Percentiles rank a stretch among this genome's conserved stretches.
Evolutionary conservation across 2,888 invertebrate genomes (phyloP).

Genomic region (Xylocampa areola): DNA sequence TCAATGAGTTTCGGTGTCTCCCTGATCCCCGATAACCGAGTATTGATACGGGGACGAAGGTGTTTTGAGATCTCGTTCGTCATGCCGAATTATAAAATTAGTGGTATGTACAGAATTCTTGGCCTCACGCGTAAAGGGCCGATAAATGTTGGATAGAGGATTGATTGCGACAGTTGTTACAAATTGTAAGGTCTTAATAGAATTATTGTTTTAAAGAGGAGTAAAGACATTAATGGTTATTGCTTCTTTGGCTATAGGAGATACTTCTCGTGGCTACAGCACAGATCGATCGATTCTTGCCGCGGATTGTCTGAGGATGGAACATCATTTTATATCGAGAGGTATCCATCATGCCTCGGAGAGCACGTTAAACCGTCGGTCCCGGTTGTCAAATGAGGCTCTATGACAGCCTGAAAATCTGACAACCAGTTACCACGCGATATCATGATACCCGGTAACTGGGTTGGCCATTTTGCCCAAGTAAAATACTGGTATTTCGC

Average conservation of each 20-base stretch:
- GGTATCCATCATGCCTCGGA: too few species aligned
- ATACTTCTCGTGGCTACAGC: too few species aligned
- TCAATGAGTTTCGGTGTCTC: slow-evolving; percentile 73
- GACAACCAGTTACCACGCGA: too few species aligned
- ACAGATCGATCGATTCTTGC: too few species aligned
- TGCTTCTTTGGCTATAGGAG: slow-evolving; percentile 24
- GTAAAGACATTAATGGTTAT: slow-evolving; percentile 21
- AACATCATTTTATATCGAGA: too few species aligned
- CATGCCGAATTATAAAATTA: slow-evolving; percentile 70
- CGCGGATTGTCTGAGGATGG: too few species aligned
- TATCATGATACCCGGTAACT: too few species aligned
- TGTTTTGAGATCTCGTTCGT: slow-evolving; percentile 74
- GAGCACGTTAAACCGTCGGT: too few species aligned
- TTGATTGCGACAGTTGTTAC: slow-evolving; percentile 34
- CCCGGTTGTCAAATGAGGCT: too few species aligned
- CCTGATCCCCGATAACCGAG: slow-evolving; percentile 72
- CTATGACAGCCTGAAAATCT: too few species aligned
- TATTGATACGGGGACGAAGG: slow-evolving; percentile 71
- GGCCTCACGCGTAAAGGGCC: slow-evolving; percentile 29
- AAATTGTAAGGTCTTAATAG: slow-evolving; percentile 22
- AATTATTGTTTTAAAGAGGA: slow-evolving; percentile 19
- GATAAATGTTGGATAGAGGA: slow-evolving; percentile 26
- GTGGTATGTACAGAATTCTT: slow-evolving; percentile 59
- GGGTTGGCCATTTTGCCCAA: too few species aligned
- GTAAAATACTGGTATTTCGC: too few species aligned